A percentile compares a stretch with the other conserved stretches of the same genome.
Conservation (phyloP, 1,140 invertebrate species). For the honey bee (Apis mellifera) region Amel_HAv3.1 CM009934.2:2394501-2395000, state of each 20-base stretch:
- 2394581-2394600: constrained; percentile 73
- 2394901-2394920: constrained; percentile 32
- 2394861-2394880: constrained; percentile 31
- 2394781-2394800: constrained; percentile 52
- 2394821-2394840: constrained; percentile 74
- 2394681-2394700: constrained; percentile 72
- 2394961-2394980: constrained; percentile 77
- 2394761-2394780: constrained; percentile 63
- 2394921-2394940: constrained; percentile 34
- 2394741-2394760: constrained; percentile 73
- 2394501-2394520: not conserved
- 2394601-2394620: constrained; percentile 77
- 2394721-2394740: constrained; percentile 71
- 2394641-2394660: constrained; percentile 73
- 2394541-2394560: constrained; percentile 22
- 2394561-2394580: constrained; percentile 54
- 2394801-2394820: constrained; percentile 68
- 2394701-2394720: constrained; percentile 71
- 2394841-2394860: constrained; percentile 51
- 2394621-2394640: constrained; percentile 71
- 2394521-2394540: not conserved
- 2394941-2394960: constrained; percentile 68
- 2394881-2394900: constrained; percentile 25
- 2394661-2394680: constrained; percentile 58
- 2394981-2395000: constrained; percentile 34